Percentiles rank a stretch among this genome's conserved stretches.
These are phyloP conservation scores for Pantherophis vulpinus DNA, from an alignment of 2,797 vertebrate genomes.

Conservation along the genomic window DNA sequence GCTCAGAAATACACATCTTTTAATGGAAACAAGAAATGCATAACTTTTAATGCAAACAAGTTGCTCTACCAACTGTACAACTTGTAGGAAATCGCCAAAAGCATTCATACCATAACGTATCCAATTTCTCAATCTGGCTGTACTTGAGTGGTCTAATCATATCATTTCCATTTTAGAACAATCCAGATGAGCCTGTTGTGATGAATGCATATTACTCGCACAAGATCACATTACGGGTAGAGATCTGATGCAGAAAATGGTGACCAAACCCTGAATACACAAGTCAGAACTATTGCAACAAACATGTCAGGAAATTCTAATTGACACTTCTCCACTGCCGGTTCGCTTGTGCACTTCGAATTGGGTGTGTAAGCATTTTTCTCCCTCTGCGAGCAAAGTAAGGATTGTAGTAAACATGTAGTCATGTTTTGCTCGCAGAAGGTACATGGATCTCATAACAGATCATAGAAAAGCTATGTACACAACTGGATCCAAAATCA, in stretches of 20 bases:
- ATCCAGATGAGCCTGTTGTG: constrained; percentile 20
- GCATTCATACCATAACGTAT: constrained; percentile 28
- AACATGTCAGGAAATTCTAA: not conserved
- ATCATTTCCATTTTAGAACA: constrained; percentile 38
- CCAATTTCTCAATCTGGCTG: constrained; percentile 13
- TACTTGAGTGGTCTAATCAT: constrained; percentile 2
- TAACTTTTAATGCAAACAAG: constrained; percentile 30
- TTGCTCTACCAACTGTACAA: constrained; percentile 10
- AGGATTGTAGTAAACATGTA: not conserved
- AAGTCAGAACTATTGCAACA: not conserved
- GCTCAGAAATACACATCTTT: constrained; percentile 35
- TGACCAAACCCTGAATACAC: not conserved
- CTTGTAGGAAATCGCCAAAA: constrained; percentile 24
- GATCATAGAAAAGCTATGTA: not conserved
- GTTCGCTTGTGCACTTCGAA: not conserved
- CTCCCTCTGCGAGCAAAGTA: not conserved
- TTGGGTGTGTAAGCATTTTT: not conserved
- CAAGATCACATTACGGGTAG: not conserved
- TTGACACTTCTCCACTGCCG: not conserved
- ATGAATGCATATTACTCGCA: constrained; percentile 25
- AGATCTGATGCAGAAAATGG: not conserved
- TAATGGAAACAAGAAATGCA: constrained; percentile 14
- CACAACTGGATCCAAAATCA: not conserved
- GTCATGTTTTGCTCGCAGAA: not conserved
- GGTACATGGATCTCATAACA: not conserved